A percentile compares a stretch with the other conserved stretches of the same genome.
Evolutionary conservation across 2,797 vertebrate species (phyloP).

Genomic region (Syngnathus acus): DNA sequence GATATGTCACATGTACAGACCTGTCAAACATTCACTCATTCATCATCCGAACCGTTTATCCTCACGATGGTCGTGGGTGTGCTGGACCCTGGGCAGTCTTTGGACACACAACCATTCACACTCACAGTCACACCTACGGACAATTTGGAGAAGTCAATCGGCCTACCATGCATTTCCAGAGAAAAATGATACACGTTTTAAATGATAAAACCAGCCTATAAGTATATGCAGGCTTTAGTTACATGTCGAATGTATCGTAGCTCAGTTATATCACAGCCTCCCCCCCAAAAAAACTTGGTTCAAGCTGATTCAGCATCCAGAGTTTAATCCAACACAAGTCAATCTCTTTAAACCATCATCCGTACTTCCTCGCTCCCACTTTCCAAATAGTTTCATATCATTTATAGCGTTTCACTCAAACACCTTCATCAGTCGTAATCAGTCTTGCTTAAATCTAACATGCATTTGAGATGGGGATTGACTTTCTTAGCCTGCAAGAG

Average conservation of each 20-base stretch:
- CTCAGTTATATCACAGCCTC: not conserved
- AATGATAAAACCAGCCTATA: not conserved
- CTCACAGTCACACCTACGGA: too few relatives aligned
- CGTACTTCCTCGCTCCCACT: constrained; percentile 42
- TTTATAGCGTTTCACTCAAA: constrained; percentile 53
- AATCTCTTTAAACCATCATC: constrained; percentile 29
- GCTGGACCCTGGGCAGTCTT: too few relatives aligned
- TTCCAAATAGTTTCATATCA: constrained; percentile 43
- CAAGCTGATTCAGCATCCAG: constrained; percentile 34
- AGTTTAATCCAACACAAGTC: constrained; percentile 8
- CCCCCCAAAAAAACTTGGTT: not conserved
- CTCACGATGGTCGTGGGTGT: too few relatives aligned
- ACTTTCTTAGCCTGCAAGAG: constrained; percentile 57
- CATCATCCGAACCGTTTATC: too few relatives aligned
- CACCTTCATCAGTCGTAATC: constrained; percentile 53
- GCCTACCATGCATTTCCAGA: not conserved
- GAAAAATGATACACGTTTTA: not conserved
- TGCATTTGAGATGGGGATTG: constrained; percentile 48
- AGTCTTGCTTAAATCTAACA: constrained; percentile 61
- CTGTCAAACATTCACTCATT: not conserved
- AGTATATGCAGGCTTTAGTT: not conserved
- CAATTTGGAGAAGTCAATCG: too few relatives aligned
- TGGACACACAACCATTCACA: too few relatives aligned
- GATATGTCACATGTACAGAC: not conserved
- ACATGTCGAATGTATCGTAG: not conserved